A percentile compares a stretch with the other conserved stretches of the same genome.
These are phyloP conservation scores for Anastrepha obliqua DNA, from an alignment of 1,140 invertebrate species.

Conservation along the genomic window DNA sequence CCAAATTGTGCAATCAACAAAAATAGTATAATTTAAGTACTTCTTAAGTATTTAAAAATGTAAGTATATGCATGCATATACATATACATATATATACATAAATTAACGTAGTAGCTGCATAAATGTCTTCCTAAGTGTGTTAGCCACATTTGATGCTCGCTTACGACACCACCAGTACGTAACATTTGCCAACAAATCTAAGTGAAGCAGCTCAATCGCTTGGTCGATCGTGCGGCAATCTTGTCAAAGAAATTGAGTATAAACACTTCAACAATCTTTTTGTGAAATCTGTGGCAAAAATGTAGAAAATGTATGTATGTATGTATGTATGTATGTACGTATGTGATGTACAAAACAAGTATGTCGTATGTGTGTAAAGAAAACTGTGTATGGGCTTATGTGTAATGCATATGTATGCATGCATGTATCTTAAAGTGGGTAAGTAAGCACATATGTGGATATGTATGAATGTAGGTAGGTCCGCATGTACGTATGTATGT, in stretches of 20 bases:
- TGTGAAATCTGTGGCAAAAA: constrained; percentile 25
- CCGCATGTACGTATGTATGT: neutral
- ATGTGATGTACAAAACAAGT: neutral
- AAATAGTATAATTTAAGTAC: neutral
- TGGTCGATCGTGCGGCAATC: constrained; percentile 16
- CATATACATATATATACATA: neutral
- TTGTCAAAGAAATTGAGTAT: constrained; percentile 37
- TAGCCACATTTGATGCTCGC: neutral
- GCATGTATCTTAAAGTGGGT: neutral
- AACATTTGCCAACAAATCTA: neutral
- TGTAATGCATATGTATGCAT: neutral
- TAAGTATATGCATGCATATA: neutral
- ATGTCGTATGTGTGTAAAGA: neutral
- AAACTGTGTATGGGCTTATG: too few species aligned
- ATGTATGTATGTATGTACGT: neutral
- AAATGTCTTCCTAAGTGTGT: constrained; percentile 1
- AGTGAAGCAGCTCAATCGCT: neutral
- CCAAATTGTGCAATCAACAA: neutral
- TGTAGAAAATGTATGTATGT: neutral
- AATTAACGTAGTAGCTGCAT: neutral
- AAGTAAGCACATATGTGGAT: too few species aligned
- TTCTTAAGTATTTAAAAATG: neutral
- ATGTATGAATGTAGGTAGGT: too few species aligned
- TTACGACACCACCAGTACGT: neutral
- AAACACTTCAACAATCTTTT: neutral